Percentiles rank a stretch among this genome's conserved stretches.
These are phyloP conservation scores for Mnemiopsis leidyi DNA, from an alignment of 37 sponge, comb jelly and placozoan genomes.

Conservation along the genomic window DNA sequence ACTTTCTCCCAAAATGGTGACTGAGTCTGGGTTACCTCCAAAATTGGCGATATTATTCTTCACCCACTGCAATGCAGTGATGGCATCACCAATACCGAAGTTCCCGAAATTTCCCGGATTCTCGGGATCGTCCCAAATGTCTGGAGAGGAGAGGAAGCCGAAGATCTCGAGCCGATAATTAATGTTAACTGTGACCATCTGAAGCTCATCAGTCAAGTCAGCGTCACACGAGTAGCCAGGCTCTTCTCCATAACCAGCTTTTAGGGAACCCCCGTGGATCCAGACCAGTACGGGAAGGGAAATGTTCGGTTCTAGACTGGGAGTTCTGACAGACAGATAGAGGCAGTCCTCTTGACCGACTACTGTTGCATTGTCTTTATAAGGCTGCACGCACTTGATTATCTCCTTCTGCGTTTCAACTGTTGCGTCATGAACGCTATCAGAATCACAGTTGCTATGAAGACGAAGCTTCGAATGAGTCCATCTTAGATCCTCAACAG, in stretches of 20 bases:
- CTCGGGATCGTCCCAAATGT: background rate
- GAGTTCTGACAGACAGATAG: background rate
- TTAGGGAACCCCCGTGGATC: constrained; percentile 45
- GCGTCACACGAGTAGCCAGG: constrained; percentile 11
- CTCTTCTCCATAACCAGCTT: background rate
- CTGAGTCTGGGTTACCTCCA: constrained; percentile 76
- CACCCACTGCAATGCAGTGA: constrained; percentile 79
- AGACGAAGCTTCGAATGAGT: background rate
- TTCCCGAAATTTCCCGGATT: constrained; percentile 9
- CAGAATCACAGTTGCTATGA: background rate
- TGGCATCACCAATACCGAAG: constrained; percentile 54
- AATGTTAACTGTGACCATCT: constrained; percentile 70
- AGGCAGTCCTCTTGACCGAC: constrained; percentile 32
- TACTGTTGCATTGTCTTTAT: background rate
- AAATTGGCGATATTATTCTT: constrained; percentile 76
- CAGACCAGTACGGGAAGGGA: constrained; percentile 43
- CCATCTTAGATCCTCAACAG: background rate
- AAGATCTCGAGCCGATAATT: constrained; percentile 85
- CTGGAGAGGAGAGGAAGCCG: constrained; percentile 74
- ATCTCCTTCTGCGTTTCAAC: background rate
- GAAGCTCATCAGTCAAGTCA: background rate
- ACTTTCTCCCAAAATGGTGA: constrained; percentile 87
- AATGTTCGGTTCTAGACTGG: background rate
- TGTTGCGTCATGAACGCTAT: background rate
- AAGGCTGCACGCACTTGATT: constrained; percentile 15